Conservation (phyloP, 2,888 invertebrate genomes). For the Omphaloscelis lunosa region DNA sequence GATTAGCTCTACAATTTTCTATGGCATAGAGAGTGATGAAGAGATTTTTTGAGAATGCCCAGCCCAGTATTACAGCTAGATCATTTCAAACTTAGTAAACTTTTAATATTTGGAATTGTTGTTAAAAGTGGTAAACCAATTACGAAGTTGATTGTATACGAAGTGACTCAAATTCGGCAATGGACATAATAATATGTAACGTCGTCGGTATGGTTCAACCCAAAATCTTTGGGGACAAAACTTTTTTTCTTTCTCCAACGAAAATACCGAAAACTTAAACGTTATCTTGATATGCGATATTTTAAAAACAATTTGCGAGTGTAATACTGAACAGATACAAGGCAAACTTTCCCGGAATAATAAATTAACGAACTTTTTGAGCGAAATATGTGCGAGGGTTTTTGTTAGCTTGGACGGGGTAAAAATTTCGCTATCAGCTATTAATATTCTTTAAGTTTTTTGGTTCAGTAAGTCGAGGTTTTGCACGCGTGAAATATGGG, state of each 20-base stretch:
- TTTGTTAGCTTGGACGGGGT: slow-evolving; percentile 61
- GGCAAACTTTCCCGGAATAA: slow-evolving; percentile 71
- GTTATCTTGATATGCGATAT: slow-evolving; percentile 82
- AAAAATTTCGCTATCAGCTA: slow-evolving; percentile 64
- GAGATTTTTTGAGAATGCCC: neutral
- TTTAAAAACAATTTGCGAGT: slow-evolving; percentile 83
- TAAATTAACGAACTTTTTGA: slow-evolving; percentile 75
- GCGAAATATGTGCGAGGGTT: slow-evolving; percentile 65
- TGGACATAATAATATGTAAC: neutral
- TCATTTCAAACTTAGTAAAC: neutral
- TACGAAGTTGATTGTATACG: neutral
- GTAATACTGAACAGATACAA: slow-evolving; percentile 70
- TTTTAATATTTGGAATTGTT: no score
- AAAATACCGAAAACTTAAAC: slow-evolving; percentile 67
- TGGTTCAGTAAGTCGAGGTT: slow-evolving; percentile 51
- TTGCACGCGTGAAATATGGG: slow-evolving; percentile 49
- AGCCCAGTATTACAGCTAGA: neutral
- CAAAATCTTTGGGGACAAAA: slow-evolving; percentile 68
- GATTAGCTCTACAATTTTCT: neutral
- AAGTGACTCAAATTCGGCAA: neutral
- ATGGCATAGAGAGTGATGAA: no score
- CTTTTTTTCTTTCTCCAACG: slow-evolving; percentile 73
- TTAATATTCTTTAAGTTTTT: slow-evolving; percentile 65
- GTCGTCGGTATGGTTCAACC: slow-evolving; percentile 15
- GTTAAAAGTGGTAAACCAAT: neutral